phyloP scores from a whole-genome alignment of 2,888 invertebrate genomes.

The Chaetogeoica ovagalla region DNA sequence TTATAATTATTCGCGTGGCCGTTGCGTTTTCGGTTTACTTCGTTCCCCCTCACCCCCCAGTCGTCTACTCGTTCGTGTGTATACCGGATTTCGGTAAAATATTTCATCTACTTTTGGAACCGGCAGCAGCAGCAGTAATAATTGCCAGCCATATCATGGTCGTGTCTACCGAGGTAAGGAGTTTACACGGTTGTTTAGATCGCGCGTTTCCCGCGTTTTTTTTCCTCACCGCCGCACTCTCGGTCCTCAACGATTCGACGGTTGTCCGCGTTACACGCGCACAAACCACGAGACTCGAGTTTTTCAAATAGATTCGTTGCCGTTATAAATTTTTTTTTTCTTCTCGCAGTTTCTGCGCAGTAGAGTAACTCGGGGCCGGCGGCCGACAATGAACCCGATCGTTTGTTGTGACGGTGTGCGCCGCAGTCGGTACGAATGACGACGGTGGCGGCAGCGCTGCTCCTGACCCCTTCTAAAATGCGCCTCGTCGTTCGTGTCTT shows the following conservation, averaged over 20 bases:
- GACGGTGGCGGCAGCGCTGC: slow-evolving; percentile 20
- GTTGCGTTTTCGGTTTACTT: not conserved
- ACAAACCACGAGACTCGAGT: not conserved
- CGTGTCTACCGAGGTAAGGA: slow-evolving; percentile 36
- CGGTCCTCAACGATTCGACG: not conserved
- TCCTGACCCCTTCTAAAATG: slow-evolving; percentile 52
- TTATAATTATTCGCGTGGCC: not conserved
- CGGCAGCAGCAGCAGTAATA: not conserved
- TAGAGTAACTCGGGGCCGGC: not conserved
- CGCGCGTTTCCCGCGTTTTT: slow-evolving; percentile 49
- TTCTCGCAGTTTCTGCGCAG: slow-evolving; percentile 39
- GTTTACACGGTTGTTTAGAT: not conserved
- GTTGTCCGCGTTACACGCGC: not conserved
- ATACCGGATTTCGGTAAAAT: not conserved
- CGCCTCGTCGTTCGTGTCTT: slow-evolving; percentile 27
- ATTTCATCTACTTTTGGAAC: not conserved
- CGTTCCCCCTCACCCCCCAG: not conserved
- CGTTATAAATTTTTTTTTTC: not conserved
- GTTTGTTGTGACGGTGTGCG: slow-evolving; percentile 51
- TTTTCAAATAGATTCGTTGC: not conserved
- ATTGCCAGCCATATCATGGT: not conserved
- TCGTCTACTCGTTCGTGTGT: not conserved
- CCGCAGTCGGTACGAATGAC: slow-evolving; percentile 15
- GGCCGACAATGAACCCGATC: slow-evolving; percentile 36
- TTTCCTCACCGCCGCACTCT: slow-evolving; percentile 15